These are phyloP conservation scores for Hippocampus abdominalis DNA, from an alignment of 2,113 vertebrate genomes.

Conservation along the genomic window DNA sequence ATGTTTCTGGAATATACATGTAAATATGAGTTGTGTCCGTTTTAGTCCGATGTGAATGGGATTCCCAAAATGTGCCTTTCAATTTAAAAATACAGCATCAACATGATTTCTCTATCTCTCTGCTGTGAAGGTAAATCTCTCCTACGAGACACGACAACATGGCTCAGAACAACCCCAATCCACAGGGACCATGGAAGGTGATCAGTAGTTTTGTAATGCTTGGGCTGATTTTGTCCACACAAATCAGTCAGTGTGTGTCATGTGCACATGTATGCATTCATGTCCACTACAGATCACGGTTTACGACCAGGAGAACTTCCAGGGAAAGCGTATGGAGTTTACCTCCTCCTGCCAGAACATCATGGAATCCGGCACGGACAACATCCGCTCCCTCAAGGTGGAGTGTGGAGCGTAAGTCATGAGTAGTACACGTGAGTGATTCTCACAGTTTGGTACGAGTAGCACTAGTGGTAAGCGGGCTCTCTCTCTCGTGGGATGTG, in stretches of 20 bases:
- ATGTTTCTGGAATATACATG: not conserved
- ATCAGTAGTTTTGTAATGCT: not conserved
- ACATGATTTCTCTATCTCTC: slow-evolving; percentile 15
- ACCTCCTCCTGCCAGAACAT: slow-evolving; percentile 86
- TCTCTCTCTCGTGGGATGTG: too few relatives aligned
- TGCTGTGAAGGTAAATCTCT: slow-evolving; percentile 50
- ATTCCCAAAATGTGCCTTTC: not conserved
- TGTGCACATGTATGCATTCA: slow-evolving; percentile 42
- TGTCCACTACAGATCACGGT: slow-evolving; percentile 80
- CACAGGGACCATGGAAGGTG: slow-evolving; percentile 91
- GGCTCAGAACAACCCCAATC: slow-evolving; percentile 87
- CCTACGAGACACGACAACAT: slow-evolving; percentile 70
- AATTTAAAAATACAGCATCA: not conserved
- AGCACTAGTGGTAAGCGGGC: too few relatives aligned
- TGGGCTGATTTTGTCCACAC: slow-evolving; percentile 25
- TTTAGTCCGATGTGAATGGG: not conserved
- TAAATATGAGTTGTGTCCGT: not conserved
- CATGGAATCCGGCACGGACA: slow-evolving; percentile 85
- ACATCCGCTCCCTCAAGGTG: slow-evolving; percentile 90
- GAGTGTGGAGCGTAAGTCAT: slow-evolving; percentile 90
- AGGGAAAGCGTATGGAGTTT: slow-evolving; percentile 91
- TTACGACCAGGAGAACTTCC: slow-evolving; percentile 95
- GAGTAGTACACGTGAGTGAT: not conserved
- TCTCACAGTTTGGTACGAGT: too few relatives aligned
- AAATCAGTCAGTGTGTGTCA: slow-evolving; percentile 26